Evolutionary conservation across 2,113 vertebrate species (phyloP).

Genomic region (Notothenia rossii): DNA sequence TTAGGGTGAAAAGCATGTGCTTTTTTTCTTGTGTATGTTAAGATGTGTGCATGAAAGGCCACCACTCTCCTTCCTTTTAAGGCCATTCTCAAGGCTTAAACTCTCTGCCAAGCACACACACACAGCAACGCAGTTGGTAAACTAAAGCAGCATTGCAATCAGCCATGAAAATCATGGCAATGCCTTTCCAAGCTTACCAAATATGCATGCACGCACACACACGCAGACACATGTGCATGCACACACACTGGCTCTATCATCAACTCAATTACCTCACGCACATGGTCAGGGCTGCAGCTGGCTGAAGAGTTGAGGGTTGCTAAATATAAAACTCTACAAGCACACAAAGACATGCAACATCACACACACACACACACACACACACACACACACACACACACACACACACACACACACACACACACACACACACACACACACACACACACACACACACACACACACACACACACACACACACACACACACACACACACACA

Average conservation of each 20-base stretch:
- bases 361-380: conserved; percentile 43
- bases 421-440: conserved; percentile 41
- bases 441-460: conserved; percentile 45
- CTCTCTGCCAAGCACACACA: conserved; percentile 63
- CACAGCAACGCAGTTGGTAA: conserved; percentile 48
- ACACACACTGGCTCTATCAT: conserved; percentile 50
- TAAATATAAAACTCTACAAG: conserved; percentile 68
- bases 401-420: conserved; percentile 43
- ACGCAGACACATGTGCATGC: no score
- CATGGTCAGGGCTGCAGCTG: conserved; percentile 63
- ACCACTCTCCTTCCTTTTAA: conserved; percentile 81
- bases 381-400: conserved; percentile 43
- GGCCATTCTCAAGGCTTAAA: conserved; percentile 73
- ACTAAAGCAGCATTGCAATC: conserved; percentile 55
- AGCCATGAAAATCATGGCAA: conserved; percentile 53
- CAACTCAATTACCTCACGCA: conserved; percentile 61
- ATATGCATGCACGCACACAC: no score
- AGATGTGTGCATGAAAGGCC: conserved; percentile 60
- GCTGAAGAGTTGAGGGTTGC: conserved; percentile 56
- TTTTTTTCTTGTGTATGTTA: conserved; percentile 45
- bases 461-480: conserved; percentile 48
- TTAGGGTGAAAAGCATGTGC: conserved; percentile 13
- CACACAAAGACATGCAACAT: conserved; percentile 2
- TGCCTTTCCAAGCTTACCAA: conserved; percentile 35
- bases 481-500: conserved; percentile 46